Evolutionary conservation across 2,888 invertebrate species (phyloP).

Genomic region (Papilio demoleus): DNA sequence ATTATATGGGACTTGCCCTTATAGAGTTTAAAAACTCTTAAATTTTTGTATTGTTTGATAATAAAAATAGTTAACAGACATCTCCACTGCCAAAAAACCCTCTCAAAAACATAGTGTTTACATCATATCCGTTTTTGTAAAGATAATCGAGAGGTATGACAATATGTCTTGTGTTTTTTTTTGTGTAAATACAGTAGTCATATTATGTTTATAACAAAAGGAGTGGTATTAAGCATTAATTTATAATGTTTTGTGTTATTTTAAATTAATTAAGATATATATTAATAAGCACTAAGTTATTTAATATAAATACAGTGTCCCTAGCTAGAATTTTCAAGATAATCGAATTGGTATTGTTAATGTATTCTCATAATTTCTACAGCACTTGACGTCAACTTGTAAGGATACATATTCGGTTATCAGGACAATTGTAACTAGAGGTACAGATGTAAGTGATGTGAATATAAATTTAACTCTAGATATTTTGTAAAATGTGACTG

Average conservation of each 20-base stretch:
- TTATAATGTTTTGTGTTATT: too few relatives aligned
- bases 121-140: not conserved
- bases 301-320: constrained; percentile 9
- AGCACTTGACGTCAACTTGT: too few relatives aligned
- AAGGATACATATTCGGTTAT: too few relatives aligned
- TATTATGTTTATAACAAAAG: not conserved
- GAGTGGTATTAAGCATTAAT: not conserved
- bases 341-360: too few relatives aligned
- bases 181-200: not conserved
- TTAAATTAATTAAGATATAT: not conserved
- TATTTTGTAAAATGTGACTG: too few relatives aligned
- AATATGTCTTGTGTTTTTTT: too few relatives aligned
- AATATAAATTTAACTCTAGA: too few relatives aligned
- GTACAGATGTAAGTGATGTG: too few relatives aligned
- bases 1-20: not conserved
- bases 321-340: too few relatives aligned
- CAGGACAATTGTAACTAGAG: too few relatives aligned
- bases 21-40: constrained; percentile 6
- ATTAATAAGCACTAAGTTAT: not conserved
- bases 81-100: not conserved
- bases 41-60: not conserved
- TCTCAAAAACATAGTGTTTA: not conserved
- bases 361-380: too few relatives aligned
- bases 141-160: not conserved
- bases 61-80: not conserved